Evolutionary conservation across 2,888 invertebrate species (phyloP), one percentile per base, ranked within the genome.

Genomic region (Drosophila formosana): DNA sequence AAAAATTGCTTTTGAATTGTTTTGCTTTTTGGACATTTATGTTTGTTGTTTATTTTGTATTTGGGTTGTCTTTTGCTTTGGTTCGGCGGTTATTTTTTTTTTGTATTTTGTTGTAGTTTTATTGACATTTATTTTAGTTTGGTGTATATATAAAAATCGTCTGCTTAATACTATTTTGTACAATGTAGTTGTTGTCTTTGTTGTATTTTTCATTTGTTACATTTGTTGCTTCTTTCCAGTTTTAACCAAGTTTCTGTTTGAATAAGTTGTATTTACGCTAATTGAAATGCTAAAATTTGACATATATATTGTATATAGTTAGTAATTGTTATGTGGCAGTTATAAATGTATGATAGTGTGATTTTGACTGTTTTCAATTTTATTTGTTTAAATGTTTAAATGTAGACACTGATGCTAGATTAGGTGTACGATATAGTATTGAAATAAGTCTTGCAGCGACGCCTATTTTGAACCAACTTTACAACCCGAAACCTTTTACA

Each of bases 151-250:
- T 72, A 79, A 72, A 81, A 71, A 60, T 70, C 66, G 75, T 75
- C 72, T 75, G 82, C 88, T 89, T 88, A 88, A 46, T 69, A 30
- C 76, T 88, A 88, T 87, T 88, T 89, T 89, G 89, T 88, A 89
- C 88, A 88, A 88, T 89, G 75, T 76, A 77, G 80, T 89, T 89
- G 89, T 88, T 82, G 86, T 88, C 84, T 81, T 86, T 78, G 84
- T 80, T 78, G 71, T 82, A 76, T 79, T 69, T 76, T 61, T 70
- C 39, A 61, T 71, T 78, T 75, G 77, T 75, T 79, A 65, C 66
- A 55, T 67, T 68, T 67, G 69, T 84, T 86, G 73, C 72, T 83
- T 81, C 75, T 70, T 75, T 43, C 49, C 60, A 75, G 53, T 66
- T 63, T 70, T 34, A 39, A 46, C 30, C 62, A 39, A 32, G 43